These are phyloP conservation scores for Gymnocheta viridis DNA, from an alignment of 2,888 invertebrate genomes.

Conservation along the genomic window DNA sequence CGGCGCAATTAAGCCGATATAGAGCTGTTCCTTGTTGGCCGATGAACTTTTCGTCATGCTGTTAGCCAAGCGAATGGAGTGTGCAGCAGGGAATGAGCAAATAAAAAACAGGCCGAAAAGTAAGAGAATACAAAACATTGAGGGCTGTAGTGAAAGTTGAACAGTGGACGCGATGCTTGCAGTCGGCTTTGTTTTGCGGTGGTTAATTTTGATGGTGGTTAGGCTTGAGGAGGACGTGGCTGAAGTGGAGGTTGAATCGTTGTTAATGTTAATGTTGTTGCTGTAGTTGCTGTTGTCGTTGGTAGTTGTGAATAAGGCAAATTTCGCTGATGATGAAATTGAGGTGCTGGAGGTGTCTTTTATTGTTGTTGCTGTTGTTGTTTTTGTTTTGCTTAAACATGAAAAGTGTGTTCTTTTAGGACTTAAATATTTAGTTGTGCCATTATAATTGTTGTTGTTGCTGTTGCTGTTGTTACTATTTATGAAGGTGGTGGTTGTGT, in stretches of 20 bases:
- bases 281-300: slow-evolving; percentile 37
- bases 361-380: slow-evolving; percentile 45
- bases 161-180: not conserved
- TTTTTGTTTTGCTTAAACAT: slow-evolving; percentile 36
- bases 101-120: slow-evolving; percentile 66
- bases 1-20: slow-evolving; percentile 82
- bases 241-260: slow-evolving; percentile 30
- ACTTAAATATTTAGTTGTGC: slow-evolving; percentile 46
- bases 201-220: not conserved
- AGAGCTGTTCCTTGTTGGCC: slow-evolving; percentile 80
- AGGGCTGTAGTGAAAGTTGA: not conserved
- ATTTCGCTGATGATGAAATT: slow-evolving; percentile 41
- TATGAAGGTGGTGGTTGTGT: slow-evolving; percentile 18
- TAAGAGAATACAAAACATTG: slow-evolving; percentile 26
- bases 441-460: slow-evolving; percentile 36
- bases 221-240: not conserved
- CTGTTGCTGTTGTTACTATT: slow-evolving; percentile 24
- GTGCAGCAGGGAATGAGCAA: slow-evolving; percentile 70
- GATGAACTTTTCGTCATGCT: slow-evolving; percentile 75
- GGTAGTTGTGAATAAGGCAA: slow-evolving; percentile 52
- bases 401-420: slow-evolving; percentile 62
- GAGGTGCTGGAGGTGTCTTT: slow-evolving; percentile 19
- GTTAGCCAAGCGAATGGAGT: slow-evolving; percentile 77
- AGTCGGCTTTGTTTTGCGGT: not conserved
- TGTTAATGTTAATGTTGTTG: slow-evolving; percentile 48